phyloP scores from a whole-genome alignment of 1,140 invertebrate species.

The Zaprionus ornatus region DNA sequence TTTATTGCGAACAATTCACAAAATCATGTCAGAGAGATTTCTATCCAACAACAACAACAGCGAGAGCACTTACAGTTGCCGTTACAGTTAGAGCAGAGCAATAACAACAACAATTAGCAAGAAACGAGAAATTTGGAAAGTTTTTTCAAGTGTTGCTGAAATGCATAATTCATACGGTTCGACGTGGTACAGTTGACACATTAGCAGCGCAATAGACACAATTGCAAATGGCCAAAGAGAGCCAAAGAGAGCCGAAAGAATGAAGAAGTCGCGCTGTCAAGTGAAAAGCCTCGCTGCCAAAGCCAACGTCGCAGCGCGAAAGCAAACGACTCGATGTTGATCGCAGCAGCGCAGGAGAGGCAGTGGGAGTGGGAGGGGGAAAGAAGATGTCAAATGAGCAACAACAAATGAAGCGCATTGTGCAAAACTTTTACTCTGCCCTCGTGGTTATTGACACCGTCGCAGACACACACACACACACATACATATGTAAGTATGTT shows the following conservation, averaged over 20 bases:
- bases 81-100: conserved; percentile 25
- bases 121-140: conserved; percentile 70
- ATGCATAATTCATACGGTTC: conserved; percentile 74
- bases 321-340: conserved; percentile 8
- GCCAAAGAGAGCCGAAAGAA: conserved; percentile 49
- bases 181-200: conserved; percentile 66
- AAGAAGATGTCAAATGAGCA: conserved; percentile 67
- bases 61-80: not conserved
- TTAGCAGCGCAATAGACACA: conserved; percentile 60
- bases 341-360: conserved; percentile 14
- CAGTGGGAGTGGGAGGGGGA: not conserved
- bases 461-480: not conserved
- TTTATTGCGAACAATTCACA: conserved; percentile 1
- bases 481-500: not conserved
- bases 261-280: conserved; percentile 32
- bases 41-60: conserved; percentile 50
- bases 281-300: conserved; percentile 24
- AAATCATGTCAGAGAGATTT: conserved; percentile 61
- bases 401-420: conserved; percentile 79
- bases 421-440: conserved; percentile 75
- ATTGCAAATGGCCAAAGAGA: conserved; percentile 57
- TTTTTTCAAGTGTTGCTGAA: conserved; percentile 59
- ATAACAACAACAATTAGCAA: conserved; percentile 39
- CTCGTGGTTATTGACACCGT: conserved; percentile 48
- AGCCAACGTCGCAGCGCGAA: conserved; percentile 17